Conservation (phyloP, 2,888 invertebrate genomes). For the Pollenia griseotomentosa region DNA sequence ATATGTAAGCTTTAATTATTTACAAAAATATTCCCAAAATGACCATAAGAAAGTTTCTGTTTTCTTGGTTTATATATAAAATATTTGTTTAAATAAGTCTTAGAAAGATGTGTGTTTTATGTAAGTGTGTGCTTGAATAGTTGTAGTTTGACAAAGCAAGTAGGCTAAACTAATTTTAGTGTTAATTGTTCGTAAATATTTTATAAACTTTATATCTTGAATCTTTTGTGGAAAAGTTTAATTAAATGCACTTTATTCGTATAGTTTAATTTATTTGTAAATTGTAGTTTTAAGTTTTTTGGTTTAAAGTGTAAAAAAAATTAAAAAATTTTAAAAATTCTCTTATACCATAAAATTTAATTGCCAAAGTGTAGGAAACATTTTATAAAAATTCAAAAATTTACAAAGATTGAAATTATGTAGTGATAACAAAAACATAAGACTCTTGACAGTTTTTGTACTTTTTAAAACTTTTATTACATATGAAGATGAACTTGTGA, state of each 20-base stretch:
- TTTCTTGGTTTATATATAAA: conserved; percentile 18
- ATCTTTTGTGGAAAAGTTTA: conserved; percentile 63
- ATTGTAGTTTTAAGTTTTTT: conserved; percentile 13
- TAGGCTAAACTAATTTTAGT: conserved; percentile 63
- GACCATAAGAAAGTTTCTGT: conserved; percentile 22
- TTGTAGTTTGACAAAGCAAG: background rate
- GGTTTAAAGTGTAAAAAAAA: background rate
- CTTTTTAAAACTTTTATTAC: background rate
- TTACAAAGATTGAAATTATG: background rate
- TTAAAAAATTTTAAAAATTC: background rate
- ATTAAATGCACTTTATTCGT: conserved; percentile 55
- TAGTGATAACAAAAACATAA: background rate
- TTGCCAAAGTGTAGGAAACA: too few relatives aligned
- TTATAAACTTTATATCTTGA: conserved; percentile 63
- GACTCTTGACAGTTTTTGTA: background rate
- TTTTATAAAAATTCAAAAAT: too few relatives aligned
- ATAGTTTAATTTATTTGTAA: conserved; percentile 46
- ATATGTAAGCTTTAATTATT: too few relatives aligned
- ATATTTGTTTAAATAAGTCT: conserved; percentile 19
- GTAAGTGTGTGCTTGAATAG: background rate
- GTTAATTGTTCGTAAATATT: conserved; percentile 70
- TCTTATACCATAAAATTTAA: background rate
- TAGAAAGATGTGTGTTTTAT: background rate
- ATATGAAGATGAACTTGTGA: too few relatives aligned
- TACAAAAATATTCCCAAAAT: conserved; percentile 44